Percentiles rank a stretch among this genome's conserved stretches.
phyloP scores from a whole-genome alignment of 2,113 vertebrate species.

The Polyodon spathula region DNA sequence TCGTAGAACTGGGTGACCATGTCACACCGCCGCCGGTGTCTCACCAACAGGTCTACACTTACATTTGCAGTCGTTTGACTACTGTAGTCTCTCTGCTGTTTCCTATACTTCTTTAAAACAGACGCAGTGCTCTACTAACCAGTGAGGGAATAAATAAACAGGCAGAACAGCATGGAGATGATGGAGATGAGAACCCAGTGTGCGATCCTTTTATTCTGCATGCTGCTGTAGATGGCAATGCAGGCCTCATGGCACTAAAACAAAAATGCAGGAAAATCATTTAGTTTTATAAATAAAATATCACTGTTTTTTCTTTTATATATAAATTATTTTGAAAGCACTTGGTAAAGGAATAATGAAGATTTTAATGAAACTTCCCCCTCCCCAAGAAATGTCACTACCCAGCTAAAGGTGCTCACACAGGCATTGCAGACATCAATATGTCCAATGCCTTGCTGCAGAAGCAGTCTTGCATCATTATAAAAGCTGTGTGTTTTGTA shows the following conservation, averaged over 20 bases:
- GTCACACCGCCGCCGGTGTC: constrained; percentile 6
- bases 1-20: constrained; percentile 26
- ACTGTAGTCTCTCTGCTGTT: no score
- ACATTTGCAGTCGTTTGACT: no score
- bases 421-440: no score
- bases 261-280: constrained; percentile 19
- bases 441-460: no score
- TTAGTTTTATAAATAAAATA: constrained; percentile 18
- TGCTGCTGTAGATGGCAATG: constrained; percentile 83
- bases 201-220: constrained; percentile 69
- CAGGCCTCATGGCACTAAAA: constrained; percentile 84
- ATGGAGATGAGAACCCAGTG: constrained; percentile 76
- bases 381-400: no score
- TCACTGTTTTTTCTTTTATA: background rate
- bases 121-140: constrained; percentile 43
- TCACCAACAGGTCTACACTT: constrained; percentile 50
- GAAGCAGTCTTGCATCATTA: no score
- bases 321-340: no score
- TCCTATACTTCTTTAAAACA: no score
- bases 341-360: background rate
- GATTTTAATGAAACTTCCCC: no score
- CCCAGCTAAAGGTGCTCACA: no score
- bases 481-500: no score
- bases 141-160: constrained; percentile 85
- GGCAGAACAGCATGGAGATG: constrained; percentile 78